Evolutionary conservation across 37 sponge, comb jelly and placozoan genomes (phyloP), one percentile per base, ranked within the genome.

Genomic region (Agelas oroides): DNA sequence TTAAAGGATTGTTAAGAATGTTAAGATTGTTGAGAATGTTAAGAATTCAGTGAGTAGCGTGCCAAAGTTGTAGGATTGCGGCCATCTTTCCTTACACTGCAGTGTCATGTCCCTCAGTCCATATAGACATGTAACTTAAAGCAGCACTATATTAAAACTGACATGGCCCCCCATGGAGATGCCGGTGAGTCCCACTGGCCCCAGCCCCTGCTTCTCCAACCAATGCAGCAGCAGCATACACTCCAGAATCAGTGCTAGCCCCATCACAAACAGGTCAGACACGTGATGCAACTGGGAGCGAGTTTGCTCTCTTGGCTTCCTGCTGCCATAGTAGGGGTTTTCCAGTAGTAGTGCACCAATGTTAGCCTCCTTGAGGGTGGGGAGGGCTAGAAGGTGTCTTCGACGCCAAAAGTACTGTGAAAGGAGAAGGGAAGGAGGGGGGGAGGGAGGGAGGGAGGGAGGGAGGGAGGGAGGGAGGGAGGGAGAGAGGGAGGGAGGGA

Each of bases 141-240:
- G 64, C 28, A 6, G 32, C 38, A 36, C 65, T 31, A 1, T 14
- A 2, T 31, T 65, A 34, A 32, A 31, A 83, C 91, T 85, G 56
- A 95, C 96, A 77, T 97, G 98, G 56, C 98, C 98, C 28, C 98
- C 98, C 91, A 97, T 87, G 33, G 98, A 97, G 1, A 94, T 54
- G 0, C 98, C 98, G 19, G 93, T 92, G 62, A 97, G 75, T 18
- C 98, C 95, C 31, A 97, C 88, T 53, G 93, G 88, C 5, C 89
- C 93, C 23, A 88, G 84, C 19, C 95, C 98, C 80, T 82, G 63
- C 62, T 52, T 40, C 69, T 91, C 80, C 60, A 92, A 70, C 95
- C 95, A 95, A 72, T 77, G 41, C 0, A 58, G 31, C 24, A 97
- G 80, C 14, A 88, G 84, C 33, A 79, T 33, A 27, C 86, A 78